phyloP scores from a whole-genome alignment of 2,888 invertebrate species.

The Volucella bombylans region DNA sequence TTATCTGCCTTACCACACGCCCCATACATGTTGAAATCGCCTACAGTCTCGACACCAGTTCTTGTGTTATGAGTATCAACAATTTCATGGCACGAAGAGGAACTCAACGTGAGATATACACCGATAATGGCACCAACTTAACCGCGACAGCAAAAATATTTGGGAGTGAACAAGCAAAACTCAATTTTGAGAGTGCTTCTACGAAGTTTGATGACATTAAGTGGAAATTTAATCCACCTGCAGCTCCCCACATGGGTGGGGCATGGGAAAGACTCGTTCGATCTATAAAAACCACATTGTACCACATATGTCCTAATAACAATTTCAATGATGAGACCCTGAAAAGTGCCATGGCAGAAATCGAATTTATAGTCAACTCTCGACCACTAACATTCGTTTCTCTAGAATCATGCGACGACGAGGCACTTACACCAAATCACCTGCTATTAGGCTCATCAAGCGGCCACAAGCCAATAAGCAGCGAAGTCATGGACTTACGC shows the following conservation, averaged over 20 bases:
- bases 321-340: slow-evolving; percentile 28
- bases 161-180: background rate
- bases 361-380: slow-evolving; percentile 64
- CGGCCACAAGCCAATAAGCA: slow-evolving; percentile 54
- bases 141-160: slow-evolving; percentile 7
- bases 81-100: slow-evolving; percentile 1
- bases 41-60: slow-evolving; percentile 19
- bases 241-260: slow-evolving; percentile 16
- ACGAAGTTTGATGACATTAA: slow-evolving; percentile 9
- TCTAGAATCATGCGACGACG: slow-evolving; percentile 58
- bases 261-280: slow-evolving; percentile 7
- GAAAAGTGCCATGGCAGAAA: slow-evolving; percentile 56
- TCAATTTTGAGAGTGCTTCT: slow-evolving; percentile 4
- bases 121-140: slow-evolving; percentile 13
- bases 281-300: slow-evolving; percentile 15
- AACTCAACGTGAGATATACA: background rate
- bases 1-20: slow-evolving; percentile 32
- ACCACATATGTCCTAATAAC: background rate
- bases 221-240: slow-evolving; percentile 14
- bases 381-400: slow-evolving; percentile 67
- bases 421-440: slow-evolving; percentile 72
- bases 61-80: slow-evolving; percentile 6
- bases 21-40: slow-evolving; percentile 68
- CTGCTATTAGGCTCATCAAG: slow-evolving; percentile 64
- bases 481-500: slow-evolving; percentile 44